Base-by-base conservation (phyloP, 2,113 vertebrate species). In the Vulpes ferrilata region DNA sequence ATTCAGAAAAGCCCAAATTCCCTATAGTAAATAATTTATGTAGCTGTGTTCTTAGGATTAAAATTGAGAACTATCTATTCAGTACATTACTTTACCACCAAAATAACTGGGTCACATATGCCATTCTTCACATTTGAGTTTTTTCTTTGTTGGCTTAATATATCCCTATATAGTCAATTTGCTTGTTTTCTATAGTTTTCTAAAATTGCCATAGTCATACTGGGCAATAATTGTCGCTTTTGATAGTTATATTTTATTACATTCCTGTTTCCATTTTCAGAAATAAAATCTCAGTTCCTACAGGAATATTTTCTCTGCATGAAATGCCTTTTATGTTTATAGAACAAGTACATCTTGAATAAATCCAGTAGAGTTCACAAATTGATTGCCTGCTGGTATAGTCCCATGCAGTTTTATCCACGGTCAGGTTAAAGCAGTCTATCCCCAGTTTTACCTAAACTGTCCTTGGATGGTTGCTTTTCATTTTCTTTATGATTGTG, bases 221-320 rank as follows among this genome's bases (percentile, higher is more conserved):
- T 64, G 74, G 57, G 19, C 67, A 83, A 38, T 90, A 51, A 80
- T 83, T 89, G 64, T 78, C 10, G 0, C n/a, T 32, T 89, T 67
- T 32, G 10, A 95, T 90, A 65, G 15, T 69, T 93, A 83, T 38
- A 57, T 86, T 76, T 71, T 96, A 90, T 90, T 35, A 60, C 5
- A 17, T 83, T 48, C 32, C 25, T 90, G 19, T 88, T 96, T 85
- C 16, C 30, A 38, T 85, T 83, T 96, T 87, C 82, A 85, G 65
- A 65, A 84, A 51, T 76, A 94, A 91, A 96, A 86, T 96, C 48
- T 38, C 30, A 16, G 35, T 85, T 95, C 20, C 78, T 88, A 35
- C 2, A 91, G 71, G 67, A 79, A 73, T 19, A 95, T 84, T 93
- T 86, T 12, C 84, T 95, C 82, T 91, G 76, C 51, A 25, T 78